Conservation (phyloP, 1,140 invertebrate genomes). For the Eurosta solidaginis region DNA sequence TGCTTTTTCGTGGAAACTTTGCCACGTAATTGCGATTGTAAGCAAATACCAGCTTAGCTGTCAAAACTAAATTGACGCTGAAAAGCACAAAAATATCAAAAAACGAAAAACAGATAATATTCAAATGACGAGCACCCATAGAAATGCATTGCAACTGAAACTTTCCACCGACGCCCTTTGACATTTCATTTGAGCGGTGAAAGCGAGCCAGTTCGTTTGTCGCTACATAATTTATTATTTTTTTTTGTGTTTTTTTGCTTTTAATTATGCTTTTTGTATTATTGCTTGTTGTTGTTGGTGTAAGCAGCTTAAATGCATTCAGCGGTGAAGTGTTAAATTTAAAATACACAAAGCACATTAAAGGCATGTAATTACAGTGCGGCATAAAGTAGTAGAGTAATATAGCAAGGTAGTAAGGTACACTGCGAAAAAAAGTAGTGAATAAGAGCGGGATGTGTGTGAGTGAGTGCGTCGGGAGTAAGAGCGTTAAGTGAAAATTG, state of each 20-base stretch:
- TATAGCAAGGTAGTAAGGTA: too few relatives aligned
- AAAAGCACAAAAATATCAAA: background rate
- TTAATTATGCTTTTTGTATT: background rate
- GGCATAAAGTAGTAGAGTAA: too few relatives aligned
- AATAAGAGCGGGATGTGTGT: too few relatives aligned
- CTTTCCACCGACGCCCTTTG: background rate
- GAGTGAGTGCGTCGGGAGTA: too few relatives aligned
- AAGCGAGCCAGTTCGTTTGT: background rate
- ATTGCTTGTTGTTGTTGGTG: background rate
- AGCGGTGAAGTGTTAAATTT: slow-evolving; percentile 26
- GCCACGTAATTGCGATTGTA: slow-evolving; percentile 26
- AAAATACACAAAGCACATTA: slow-evolving; percentile 9
- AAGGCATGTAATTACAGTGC: background rate
- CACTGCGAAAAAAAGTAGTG: too few relatives aligned
- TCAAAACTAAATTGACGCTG: slow-evolving; percentile 18
- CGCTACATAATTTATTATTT: too few relatives aligned
- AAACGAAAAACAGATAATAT: background rate
- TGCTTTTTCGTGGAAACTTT: background rate
- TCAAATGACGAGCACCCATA: background rate
- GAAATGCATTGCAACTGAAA: background rate
- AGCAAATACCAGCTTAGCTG: slow-evolving; percentile 23
- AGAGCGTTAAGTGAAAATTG: background rate
- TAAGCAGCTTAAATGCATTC: slow-evolving; percentile 17
- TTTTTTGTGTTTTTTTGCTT: too few relatives aligned
- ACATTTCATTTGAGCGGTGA: slow-evolving; percentile 10